phyloP scores from a whole-genome alignment of 1,140 invertebrate genomes.

The Drosophila watanabei region DNA sequence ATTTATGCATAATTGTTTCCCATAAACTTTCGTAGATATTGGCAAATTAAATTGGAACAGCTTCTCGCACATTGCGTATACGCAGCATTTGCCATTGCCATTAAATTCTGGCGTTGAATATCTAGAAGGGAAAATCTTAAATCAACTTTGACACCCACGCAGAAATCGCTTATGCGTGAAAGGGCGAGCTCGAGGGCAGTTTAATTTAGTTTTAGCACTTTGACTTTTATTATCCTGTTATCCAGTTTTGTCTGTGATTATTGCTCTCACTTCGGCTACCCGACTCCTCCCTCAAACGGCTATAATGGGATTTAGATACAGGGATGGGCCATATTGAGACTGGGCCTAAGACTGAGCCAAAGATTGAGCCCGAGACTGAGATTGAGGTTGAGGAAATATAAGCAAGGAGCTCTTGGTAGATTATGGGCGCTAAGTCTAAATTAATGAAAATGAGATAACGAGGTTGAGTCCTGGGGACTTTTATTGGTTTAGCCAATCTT shows the following conservation, averaged over 20 bases:
- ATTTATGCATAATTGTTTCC: slow-evolving; percentile 35
- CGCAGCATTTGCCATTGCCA: slow-evolving; percentile 34
- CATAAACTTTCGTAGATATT: slow-evolving; percentile 31
- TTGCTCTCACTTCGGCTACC: slow-evolving; percentile 21
- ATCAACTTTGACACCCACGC: slow-evolving; percentile 43
- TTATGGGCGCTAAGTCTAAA: slow-evolving; percentile 18
- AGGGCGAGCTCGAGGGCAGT: slow-evolving; percentile 25
- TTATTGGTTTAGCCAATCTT: slow-evolving; percentile 15
- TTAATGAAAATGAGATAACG: slow-evolving; percentile 26
- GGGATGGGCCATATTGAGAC: slow-evolving; percentile 5
- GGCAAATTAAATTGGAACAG: slow-evolving; percentile 26
- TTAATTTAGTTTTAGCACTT: slow-evolving; percentile 54
- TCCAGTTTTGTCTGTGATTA: slow-evolving; percentile 41
- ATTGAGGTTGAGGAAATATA: not conserved
- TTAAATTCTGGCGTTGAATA: slow-evolving; percentile 21
- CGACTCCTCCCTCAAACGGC: not conserved
- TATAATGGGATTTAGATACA: slow-evolving; percentile 35
- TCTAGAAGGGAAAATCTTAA: slow-evolving; percentile 7
- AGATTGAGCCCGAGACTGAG: not conserved
- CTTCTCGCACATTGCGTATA: slow-evolving; percentile 9
- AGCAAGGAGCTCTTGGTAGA: not conserved
- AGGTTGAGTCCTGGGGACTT: not conserved
- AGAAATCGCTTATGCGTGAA: slow-evolving; percentile 23
- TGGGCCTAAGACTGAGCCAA: not conserved
- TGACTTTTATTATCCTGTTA: slow-evolving; percentile 56